Percentiles rank a stretch among this genome's conserved stretches.
phyloP scores from a whole-genome alignment of 2,888 invertebrate genomes.

The Drosophila sordidapex region DNA sequence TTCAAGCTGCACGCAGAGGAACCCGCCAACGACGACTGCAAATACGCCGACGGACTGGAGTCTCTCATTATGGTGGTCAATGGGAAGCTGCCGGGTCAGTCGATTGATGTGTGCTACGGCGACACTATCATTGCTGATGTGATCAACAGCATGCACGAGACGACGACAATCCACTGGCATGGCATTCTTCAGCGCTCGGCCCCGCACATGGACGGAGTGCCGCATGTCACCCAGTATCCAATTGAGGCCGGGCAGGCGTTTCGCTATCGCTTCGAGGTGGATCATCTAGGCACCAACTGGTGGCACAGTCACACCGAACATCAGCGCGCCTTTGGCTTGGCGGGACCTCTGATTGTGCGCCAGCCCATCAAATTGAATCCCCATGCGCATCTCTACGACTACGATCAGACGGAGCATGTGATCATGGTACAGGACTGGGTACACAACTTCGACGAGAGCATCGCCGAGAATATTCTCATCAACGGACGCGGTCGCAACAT shows the following conservation, averaged over 20 bases:
- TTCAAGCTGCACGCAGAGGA: conserved; percentile 44
- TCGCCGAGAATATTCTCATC: conserved; percentile 77
- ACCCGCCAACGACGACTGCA: conserved; percentile 68
- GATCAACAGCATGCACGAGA: conserved; percentile 80
- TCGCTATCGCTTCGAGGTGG: conserved; percentile 80
- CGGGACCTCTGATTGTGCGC: conserved; percentile 77
- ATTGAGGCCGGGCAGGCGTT: conserved; percentile 82
- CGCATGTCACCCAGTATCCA: conserved; percentile 82
- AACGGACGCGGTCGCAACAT: conserved; percentile 79
- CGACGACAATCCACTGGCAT: conserved; percentile 83
- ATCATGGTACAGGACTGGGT: conserved; percentile 82
- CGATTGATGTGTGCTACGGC: conserved; percentile 81
- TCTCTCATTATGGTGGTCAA: conserved; percentile 79
- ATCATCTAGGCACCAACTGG: conserved; percentile 82
- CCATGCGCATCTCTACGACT: conserved; percentile 78
- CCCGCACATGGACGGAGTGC: conserved; percentile 83
- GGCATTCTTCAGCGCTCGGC: conserved; percentile 79
- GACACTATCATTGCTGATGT: conserved; percentile 82
- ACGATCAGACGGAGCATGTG: conserved; percentile 77
- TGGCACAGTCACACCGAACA: conserved; percentile 83
- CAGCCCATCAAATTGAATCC: conserved; percentile 66
- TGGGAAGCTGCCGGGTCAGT: conserved; percentile 75
- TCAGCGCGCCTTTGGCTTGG: conserved; percentile 80
- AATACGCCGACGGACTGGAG: conserved; percentile 78
- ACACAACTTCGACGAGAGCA: conserved; percentile 70